Evolutionary conservation across 2,888 invertebrate species (phyloP).

Genomic region (Parnassius mnemosyne): DNA sequence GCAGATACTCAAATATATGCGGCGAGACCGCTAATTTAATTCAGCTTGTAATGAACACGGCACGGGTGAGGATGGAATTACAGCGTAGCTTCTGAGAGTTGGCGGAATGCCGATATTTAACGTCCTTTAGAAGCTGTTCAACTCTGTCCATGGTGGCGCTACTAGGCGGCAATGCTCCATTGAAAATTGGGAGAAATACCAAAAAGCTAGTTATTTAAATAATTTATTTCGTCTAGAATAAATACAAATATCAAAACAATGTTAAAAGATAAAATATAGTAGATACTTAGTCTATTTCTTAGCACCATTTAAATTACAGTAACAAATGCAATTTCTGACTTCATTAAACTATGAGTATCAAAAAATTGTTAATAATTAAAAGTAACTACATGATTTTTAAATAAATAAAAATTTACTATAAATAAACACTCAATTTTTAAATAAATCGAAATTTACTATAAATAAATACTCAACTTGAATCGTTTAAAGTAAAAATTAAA

Average conservation of each 20-base stretch:
- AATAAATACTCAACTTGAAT: too few species aligned
- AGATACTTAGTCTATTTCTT: slow-evolving; percentile 32
- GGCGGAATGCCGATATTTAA: too few species aligned
- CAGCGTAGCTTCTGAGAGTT: too few species aligned
- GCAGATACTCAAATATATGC: too few species aligned
- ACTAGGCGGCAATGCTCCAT: neutral
- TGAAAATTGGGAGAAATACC: slow-evolving; percentile 7
- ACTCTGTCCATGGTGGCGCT: too few species aligned
- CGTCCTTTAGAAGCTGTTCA: too few species aligned
- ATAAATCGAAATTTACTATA: neutral
- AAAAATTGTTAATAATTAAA: slow-evolving; percentile 22
- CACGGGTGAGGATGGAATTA: too few species aligned
- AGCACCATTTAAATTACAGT: slow-evolving; percentile 59
- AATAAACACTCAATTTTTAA: neutral
- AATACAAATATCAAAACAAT: neutral
- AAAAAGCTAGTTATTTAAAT: neutral
- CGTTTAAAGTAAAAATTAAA: too few species aligned
- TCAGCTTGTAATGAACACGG: too few species aligned
- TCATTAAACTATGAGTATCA: slow-evolving; percentile 64
- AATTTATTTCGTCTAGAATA: neutral
- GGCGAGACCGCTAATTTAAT: too few species aligned
- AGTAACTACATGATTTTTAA: neutral
- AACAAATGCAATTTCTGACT: slow-evolving; percentile 75
- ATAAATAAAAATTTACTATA: neutral
- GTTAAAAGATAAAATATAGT: slow-evolving; percentile 13